These are phyloP conservation scores for Napeogenes sylphis DNA, from an alignment of 2,888 invertebrate genomes.

Conservation along the genomic window DNA sequence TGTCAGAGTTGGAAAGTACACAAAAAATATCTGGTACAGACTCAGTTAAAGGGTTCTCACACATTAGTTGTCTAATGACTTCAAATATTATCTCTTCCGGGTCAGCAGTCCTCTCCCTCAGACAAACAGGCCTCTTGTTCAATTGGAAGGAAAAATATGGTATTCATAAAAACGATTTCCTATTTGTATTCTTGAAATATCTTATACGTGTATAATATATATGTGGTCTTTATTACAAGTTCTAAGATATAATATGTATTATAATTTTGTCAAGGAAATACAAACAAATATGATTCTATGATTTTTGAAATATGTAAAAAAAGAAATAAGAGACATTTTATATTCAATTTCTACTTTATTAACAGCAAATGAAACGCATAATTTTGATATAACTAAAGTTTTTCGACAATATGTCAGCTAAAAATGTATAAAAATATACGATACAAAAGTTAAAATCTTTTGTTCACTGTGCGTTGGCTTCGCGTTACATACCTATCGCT, in stretches of 20 bases:
- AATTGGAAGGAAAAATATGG: constrained; percentile 12
- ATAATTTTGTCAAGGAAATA: no score
- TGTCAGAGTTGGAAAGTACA: background rate
- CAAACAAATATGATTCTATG: no score
- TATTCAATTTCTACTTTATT: constrained; percentile 16
- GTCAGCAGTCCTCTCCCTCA: constrained; percentile 14
- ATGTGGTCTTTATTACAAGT: no score
- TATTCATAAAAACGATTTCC: background rate
- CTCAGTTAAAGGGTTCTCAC: constrained; percentile 11
- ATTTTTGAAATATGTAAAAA: no score
- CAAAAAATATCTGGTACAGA: constrained; percentile 5
- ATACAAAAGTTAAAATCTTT: constrained; percentile 52
- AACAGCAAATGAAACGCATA: constrained; percentile 33
- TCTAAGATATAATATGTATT: no score
- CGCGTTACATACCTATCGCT: constrained; percentile 41
- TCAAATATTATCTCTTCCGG: constrained; percentile 26
- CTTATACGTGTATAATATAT: no score
- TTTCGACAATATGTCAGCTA: constrained; percentile 69
- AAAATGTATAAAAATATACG: constrained; percentile 72
- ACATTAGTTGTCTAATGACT: constrained; percentile 17
- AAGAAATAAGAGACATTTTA: background rate
- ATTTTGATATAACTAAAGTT: constrained; percentile 56
- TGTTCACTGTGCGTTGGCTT: constrained; percentile 39
- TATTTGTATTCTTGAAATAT: no score
- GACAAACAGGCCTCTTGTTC: constrained; percentile 14